Conservation (phyloP, 2,888 invertebrate genomes). For the Glyphotaelius pellucidus region DNA sequence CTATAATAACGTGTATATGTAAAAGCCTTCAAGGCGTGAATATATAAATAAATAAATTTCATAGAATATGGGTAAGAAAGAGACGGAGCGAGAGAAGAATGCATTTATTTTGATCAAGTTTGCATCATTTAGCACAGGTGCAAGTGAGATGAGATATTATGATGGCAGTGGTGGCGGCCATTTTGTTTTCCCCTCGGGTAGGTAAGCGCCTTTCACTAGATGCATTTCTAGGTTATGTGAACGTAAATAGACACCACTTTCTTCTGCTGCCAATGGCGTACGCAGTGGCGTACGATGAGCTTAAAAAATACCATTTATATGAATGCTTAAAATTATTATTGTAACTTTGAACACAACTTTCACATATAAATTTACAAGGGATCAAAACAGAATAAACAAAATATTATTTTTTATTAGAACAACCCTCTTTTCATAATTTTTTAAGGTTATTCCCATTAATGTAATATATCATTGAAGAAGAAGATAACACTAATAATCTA, state of each 20-base stretch:
- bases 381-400: too few relatives aligned
- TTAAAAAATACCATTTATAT: not conserved
- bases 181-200: constrained; percentile 7
- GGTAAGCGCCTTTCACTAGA: constrained; percentile 43
- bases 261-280: not conserved
- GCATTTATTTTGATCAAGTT: not conserved
- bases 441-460: too few relatives aligned
- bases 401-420: too few relatives aligned
- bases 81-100: not conserved
- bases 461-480: too few relatives aligned
- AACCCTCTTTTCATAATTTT: too few relatives aligned
- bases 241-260: constrained; percentile 42
- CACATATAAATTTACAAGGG: too few relatives aligned
- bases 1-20: too few relatives aligned
- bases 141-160: not conserved
- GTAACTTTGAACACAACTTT: too few relatives aligned
- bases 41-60: too few relatives aligned
- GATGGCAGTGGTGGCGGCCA: not conserved
- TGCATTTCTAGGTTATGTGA: constrained; percentile 56
- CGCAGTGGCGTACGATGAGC: not conserved
- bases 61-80: not conserved
- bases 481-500: too few relatives aligned
- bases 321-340: not conserved
- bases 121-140: not conserved
- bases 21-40: too few relatives aligned